Base-by-base conservation (phyloP, 2,113 vertebrate genomes). In the Bombycilla garrulus region DNA sequence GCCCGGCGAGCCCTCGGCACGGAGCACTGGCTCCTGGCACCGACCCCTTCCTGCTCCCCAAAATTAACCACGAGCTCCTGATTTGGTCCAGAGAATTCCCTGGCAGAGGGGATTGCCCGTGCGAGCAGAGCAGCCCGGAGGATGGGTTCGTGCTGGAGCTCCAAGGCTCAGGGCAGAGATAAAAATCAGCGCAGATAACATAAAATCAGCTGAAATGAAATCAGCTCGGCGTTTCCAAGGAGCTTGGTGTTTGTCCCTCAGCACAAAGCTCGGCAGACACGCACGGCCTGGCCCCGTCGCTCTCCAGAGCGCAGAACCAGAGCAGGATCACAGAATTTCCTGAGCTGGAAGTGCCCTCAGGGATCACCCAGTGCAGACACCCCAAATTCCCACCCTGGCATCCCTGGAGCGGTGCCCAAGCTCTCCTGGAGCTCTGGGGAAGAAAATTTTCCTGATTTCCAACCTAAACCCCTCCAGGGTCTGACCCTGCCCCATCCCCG, bases 391-490 rank as follows among this genome's bases (percentile, higher is more conserved):
- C 66, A 64, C 3, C 44, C 26, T 72, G 35, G 17, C 57, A 62
- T 26, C 25, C 42, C 42, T 50, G 50, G 3, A 18, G 6, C 13
- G 50, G 3, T 22, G 6, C 13, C 53, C 54, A 38, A 60, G n/a
- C 6, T 0, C 36, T 58, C 44, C 77, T 38, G 33, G 15, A 58
- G 44, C 67, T 81, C 44, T 58, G 24, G 8, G 36, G 10, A 36
- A 42, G 5, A 31, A 11, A 0, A 5, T 45, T 58, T 21, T 0
- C n/a, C 53, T 21, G 2, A 74, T 0, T n/a, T 45, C 38, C 45
- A 51, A 5, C 23, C 28, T 11, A 23, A 76, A 10, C 2, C 31
- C 4, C 9, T 11, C 31, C 1, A 3, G 4, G 48, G 7, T 50
- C 44, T 3, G 1, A 6, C 36, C 47, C 84, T 45, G 31, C 16